phyloP scores from a whole-genome alignment of 2,113 vertebrate species.

The crab-eating macaque (Macaca fascicularis) region DNA sequence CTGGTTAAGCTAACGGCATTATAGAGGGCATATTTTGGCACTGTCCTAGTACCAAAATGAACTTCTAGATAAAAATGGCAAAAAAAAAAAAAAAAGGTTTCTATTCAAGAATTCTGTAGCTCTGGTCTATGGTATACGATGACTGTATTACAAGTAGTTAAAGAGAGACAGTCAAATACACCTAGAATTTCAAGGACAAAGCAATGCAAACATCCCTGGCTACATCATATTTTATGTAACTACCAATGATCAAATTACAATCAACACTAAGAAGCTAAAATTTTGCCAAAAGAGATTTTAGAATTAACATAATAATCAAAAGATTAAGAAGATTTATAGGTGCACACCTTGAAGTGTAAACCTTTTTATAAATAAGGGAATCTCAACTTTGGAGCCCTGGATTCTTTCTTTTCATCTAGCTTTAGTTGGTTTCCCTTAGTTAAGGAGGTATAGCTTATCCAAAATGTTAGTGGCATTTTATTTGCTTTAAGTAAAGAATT shows the following conservation, averaged over 20 bases:
- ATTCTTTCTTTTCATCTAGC: neutral
- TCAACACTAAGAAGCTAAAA: neutral
- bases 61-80: neutral
- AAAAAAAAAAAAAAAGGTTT: neutral
- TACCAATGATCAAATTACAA: neutral
- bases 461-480: neutral
- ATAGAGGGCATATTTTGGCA: neutral
- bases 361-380: neutral
- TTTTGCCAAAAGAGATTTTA: neutral
- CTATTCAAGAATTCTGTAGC: neutral
- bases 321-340: neutral
- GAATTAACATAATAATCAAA: slow-evolving; percentile 23
- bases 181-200: slow-evolving; percentile 28
- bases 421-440: no score
- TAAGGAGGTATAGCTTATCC: neutral
- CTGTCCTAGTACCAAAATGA: slow-evolving; percentile 18
- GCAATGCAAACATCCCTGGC: neutral
- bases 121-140: neutral
- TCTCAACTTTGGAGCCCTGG: neutral
- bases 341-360: neutral
- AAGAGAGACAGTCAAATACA: neutral
- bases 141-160: neutral
- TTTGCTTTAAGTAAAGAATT: neutral
- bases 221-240: neutral
- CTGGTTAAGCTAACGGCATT: neutral